Conservation (phyloP, 1,140 invertebrate species). For the Philopotamus ludificatus region DNA sequence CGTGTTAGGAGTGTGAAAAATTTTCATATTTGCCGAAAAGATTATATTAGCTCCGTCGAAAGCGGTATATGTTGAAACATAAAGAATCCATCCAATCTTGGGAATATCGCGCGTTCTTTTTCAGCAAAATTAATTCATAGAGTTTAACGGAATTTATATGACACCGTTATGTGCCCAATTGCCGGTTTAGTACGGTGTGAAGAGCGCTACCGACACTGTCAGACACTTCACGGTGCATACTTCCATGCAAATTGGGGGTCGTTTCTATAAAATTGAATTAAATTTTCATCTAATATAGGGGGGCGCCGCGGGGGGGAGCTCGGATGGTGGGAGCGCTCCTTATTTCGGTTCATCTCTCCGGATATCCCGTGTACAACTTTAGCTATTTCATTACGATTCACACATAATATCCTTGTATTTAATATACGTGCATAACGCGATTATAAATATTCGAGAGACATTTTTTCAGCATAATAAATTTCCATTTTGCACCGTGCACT, state of each 20-base stretch:
- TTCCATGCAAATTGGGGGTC: slow-evolving; percentile 39
- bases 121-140: slow-evolving; percentile 3
- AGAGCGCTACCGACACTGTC: slow-evolving; percentile 2
- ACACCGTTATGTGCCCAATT: background rate
- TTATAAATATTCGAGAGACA: background rate
- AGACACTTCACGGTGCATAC: slow-evolving; percentile 17
- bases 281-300: slow-evolving; percentile 38
- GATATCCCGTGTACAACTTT: slow-evolving; percentile 13
- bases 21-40: no score
- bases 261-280: slow-evolving; percentile 43
- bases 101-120: background rate
- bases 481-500: no score
- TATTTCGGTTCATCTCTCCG: slow-evolving; percentile 1
- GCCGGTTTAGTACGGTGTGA: slow-evolving; percentile 11
- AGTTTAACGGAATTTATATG: slow-evolving; percentile 18
- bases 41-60: no score
- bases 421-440: no score
- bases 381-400: slow-evolving; percentile 19
- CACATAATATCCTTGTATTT: background rate
- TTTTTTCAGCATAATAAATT: background rate
- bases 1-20: no score
- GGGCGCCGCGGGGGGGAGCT: background rate
- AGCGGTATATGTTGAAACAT: no score
- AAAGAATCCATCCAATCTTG: background rate
- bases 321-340: slow-evolving; percentile 3